phyloP scores from a whole-genome alignment of 2,888 invertebrate species.

The Nipponacmea schrenckii region DNA sequence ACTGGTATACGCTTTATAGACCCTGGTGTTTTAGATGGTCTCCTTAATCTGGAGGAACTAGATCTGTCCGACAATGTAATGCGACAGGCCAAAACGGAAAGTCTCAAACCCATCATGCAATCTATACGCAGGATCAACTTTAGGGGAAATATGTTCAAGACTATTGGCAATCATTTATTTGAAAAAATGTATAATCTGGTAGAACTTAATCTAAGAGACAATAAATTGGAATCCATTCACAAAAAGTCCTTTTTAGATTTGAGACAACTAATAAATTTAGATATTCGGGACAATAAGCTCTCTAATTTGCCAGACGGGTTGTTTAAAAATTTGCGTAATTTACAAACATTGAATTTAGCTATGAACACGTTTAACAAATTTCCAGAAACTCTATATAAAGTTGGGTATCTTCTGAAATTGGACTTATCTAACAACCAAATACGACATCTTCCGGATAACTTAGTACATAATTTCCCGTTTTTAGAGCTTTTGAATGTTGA shows the following conservation, averaged over 20 bases:
- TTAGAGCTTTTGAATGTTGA: conserved; percentile 19
- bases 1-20: conserved; percentile 21
- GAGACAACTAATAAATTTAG: conserved; percentile 15
- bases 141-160: conserved; percentile 22
- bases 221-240: conserved; percentile 19
- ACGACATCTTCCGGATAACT: conserved; percentile 13
- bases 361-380: conserved; percentile 22
- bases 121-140: conserved; percentile 20
- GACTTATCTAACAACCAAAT: conserved; percentile 26
- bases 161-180: conserved; percentile 9
- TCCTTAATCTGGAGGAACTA: conserved; percentile 24
- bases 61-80: conserved; percentile 31
- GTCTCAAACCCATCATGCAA: conserved; percentile 21
- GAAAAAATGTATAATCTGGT: conserved; percentile 14
- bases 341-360: conserved; percentile 21
- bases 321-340: conserved; percentile 16
- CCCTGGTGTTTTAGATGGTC: conserved; percentile 21
- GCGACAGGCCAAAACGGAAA: conserved; percentile 4
- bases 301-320: conserved; percentile 20
- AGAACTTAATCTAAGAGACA: conserved; percentile 27
- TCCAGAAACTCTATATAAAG: conserved; percentile 18
- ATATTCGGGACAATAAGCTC: conserved; percentile 24
- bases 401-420: conserved; percentile 15
- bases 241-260: conserved; percentile 19
- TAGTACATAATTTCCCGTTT: conserved; percentile 19